Evolutionary conservation across 2,888 invertebrate genomes (phyloP).

Genomic region (Sabatieria punctata): DNA sequence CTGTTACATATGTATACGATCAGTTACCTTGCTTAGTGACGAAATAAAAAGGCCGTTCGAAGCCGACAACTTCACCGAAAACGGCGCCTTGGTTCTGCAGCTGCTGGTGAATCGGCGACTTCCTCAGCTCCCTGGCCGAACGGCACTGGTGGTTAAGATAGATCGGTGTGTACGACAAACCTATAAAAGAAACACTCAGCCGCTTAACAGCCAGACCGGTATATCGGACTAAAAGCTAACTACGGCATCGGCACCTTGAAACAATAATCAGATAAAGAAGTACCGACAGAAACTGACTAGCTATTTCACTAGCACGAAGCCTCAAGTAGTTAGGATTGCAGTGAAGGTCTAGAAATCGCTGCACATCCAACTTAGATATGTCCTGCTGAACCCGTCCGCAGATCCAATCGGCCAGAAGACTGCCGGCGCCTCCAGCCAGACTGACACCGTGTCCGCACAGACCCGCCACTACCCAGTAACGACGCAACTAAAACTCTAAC

Average conservation of each 20-base stretch:
- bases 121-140: conserved; percentile 53
- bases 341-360: conserved; percentile 73
- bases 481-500: conserved; percentile 46
- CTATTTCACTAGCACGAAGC: conserved; percentile 77
- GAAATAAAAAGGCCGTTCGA: too few species aligned
- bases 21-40: too few species aligned
- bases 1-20: too few species aligned
- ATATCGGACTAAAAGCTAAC: too few species aligned
- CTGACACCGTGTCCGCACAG: conserved; percentile 92
- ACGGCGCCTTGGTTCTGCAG: too few species aligned
- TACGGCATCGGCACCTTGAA: too few species aligned
- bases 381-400: conserved; percentile 46
- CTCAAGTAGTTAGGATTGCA: conserved; percentile 80
- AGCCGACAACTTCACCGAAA: too few species aligned
- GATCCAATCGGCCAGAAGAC: conserved; percentile 63
- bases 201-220: too few species aligned
- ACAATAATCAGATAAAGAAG: too few species aligned
- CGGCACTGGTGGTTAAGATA: conserved; percentile 69
- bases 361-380: conserved; percentile 71
- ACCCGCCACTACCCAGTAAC: conserved; percentile 80
- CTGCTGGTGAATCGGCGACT: conserved; percentile 85
- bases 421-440: conserved; percentile 84
- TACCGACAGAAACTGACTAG: too few species aligned
- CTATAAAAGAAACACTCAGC: too few species aligned
- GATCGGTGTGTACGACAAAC: too few species aligned